phyloP scores from a whole-genome alignment of 2,797 vertebrate species.

The Chaenodraco wilsoni region DNA sequence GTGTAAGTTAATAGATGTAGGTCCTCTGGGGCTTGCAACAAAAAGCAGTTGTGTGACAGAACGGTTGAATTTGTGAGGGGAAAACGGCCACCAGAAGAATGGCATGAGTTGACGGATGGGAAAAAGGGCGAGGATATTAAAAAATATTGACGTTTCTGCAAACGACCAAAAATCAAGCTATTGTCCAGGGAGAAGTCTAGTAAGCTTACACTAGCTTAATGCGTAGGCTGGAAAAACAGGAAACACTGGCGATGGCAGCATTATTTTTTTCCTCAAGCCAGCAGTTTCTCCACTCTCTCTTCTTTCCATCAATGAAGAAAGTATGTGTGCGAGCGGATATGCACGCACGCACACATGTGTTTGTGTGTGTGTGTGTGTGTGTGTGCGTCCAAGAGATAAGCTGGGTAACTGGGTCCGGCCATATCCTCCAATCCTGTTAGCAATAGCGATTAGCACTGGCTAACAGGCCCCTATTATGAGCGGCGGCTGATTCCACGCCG shows the following conservation, averaged over 20 bases:
- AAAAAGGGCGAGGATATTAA: conserved; percentile 24
- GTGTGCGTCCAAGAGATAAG: conserved; percentile 65
- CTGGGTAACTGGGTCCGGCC: conserved; percentile 68
- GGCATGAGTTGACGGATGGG: conserved; percentile 27
- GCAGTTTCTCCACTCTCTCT: conserved; percentile 57
- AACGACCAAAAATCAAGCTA: conserved; percentile 61
- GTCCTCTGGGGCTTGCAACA: not conserved
- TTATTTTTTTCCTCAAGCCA: conserved; percentile 72
- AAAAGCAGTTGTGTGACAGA: not conserved
- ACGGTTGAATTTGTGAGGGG: not conserved
- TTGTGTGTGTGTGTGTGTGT: conserved; percentile 25
- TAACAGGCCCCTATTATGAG: conserved; percentile 75
- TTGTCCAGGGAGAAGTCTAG: conserved; percentile 61
- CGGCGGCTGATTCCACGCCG: conserved; percentile 61
- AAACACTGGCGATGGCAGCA: conserved; percentile 71
- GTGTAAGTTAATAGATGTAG: not conserved
- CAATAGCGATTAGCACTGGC: conserved; percentile 77
- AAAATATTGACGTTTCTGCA: conserved; percentile 63
- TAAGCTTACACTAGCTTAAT: conserved; percentile 71
- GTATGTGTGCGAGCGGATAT: conserved; percentile 32
- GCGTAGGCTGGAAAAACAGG: conserved; percentile 63
- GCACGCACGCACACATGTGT: not conserved
- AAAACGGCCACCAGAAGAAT: conserved; percentile 39
- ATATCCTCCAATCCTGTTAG: conserved; percentile 80
- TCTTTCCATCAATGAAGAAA: conserved; percentile 58